A percentile compares a stretch with the other conserved stretches of the same genome.
phyloP scores from a whole-genome alignment of 2,888 invertebrate species.

The Rhagium mordax region DNA sequence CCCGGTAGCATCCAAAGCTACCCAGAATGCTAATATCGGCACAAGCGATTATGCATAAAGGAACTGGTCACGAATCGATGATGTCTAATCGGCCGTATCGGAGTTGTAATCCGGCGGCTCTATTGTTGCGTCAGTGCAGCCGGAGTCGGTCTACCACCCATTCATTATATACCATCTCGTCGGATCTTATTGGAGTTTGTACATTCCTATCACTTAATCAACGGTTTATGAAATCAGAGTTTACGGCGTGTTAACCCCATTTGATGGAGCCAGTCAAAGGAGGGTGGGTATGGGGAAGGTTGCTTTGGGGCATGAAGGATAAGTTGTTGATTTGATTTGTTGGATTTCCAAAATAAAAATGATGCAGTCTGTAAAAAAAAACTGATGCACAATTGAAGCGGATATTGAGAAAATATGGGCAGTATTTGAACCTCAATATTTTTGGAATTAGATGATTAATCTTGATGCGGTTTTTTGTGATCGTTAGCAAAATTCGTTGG shows the following conservation, averaged over 20 bases:
- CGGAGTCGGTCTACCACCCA: slow-evolving; percentile 17
- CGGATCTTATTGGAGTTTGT: slow-evolving; percentile 17
- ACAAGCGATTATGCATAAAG: slow-evolving; percentile 42
- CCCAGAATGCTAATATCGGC: slow-evolving; percentile 34
- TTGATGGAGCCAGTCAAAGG: neutral
- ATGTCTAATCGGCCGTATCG: slow-evolving; percentile 48
- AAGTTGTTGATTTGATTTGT: neutral
- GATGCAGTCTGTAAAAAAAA: too few relatives aligned
- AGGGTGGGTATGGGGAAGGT: neutral
- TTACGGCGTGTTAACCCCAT: slow-evolving; percentile 30
- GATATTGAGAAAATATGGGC: too few relatives aligned
- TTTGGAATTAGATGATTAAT: too few relatives aligned
- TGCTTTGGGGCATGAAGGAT: neutral
- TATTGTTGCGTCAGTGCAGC: slow-evolving; percentile 28
- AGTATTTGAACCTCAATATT: too few relatives aligned
- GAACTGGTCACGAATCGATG: slow-evolving; percentile 43
- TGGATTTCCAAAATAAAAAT: neutral
- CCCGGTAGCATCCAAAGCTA: neutral
- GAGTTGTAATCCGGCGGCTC: slow-evolving; percentile 35
- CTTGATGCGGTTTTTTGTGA: too few relatives aligned
- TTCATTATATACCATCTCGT: slow-evolving; percentile 4
- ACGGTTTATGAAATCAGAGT: slow-evolving; percentile 22
- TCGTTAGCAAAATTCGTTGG: too few relatives aligned
- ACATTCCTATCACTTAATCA: slow-evolving; percentile 25
- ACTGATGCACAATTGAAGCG: too few relatives aligned